Evolutionary conservation across 2,113 vertebrate species (phyloP), one percentile per base, ranked within the genome.

Genomic region (Oxyura jamaicensis): DNA sequence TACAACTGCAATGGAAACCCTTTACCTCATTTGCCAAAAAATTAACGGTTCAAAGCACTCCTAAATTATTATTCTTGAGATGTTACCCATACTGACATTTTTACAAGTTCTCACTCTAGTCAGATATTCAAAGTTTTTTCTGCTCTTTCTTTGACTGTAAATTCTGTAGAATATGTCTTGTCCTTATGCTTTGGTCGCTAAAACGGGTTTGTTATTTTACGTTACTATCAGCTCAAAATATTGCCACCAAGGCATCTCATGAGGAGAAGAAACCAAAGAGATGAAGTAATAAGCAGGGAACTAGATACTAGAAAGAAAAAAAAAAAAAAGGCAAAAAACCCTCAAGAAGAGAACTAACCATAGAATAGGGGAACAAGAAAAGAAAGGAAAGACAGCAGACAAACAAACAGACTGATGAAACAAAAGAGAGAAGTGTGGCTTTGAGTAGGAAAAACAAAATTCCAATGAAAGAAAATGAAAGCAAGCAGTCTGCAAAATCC

Each of bases 391-490:
- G 31, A 18, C 21, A 68, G 11, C 46, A 82, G 59, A 78, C 46
- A 71, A 71, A 69, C 33, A 88, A 74, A 74, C 6, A 33, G 41
- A 0, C 0, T 39, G 26, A 95, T 84, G 55, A 91, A 80, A 88
- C 17, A 75, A 35, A 60, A 6, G 6, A 33, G 35, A 65, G 17
- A 33, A 44, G 22, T 8, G 74, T 3, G 1, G 2, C 41, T 93
- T 63, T 74, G 29, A 56, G 28, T 18, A 83, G n/a, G 19, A 81
- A 81, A 86, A 76, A 44, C 44, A 77, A 74, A 77, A 92, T 75
- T 78, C 22, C 33, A 75, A 6, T 69, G 44, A 52, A 92, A 81
- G 44, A 87, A 72, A 87, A 19, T n/a, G 75, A 72, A 20, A 31
- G 39, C 52, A 12, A 52, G 52, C 46, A 44, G 16, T 46, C 53